Base-by-base conservation (phyloP, 2,113 vertebrate genomes). In the Tetrax tetrax region DNA sequence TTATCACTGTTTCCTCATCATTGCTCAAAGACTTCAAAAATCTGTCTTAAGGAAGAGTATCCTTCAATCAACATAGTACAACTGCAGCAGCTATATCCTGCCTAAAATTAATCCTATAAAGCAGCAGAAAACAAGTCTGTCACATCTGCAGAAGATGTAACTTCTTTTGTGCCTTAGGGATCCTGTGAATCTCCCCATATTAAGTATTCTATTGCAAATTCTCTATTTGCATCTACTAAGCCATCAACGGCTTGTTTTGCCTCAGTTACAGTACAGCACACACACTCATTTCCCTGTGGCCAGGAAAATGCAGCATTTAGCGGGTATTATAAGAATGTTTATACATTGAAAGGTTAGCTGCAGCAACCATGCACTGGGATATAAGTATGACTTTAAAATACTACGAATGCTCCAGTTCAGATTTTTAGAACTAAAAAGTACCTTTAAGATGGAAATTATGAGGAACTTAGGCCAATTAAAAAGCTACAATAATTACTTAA, bases 241-340 rank as follows among this genome's bases (percentile, higher is more conserved):
- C 28, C 51, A 82, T 61, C 70, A 87, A 50, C 45, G 78, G 54
- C 15, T 41, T 13, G 2, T 21, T 86, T 86, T 87, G 47, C 25
- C 54, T 77, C 60, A 57, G 72, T 41, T 78, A 56, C 11, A 56
- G 45, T 38, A 37, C 14, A 54, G 31, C 41, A n/a, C 27, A 35
- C 2, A 29, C 4, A 9, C 19, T 31, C 1, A 0, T 60, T 76
- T 76, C 33, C 9, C 48, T 9, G 15, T 13, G 9, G 6, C 53
- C 43, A 72, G n/a, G 38, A 71, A 85, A 90, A 66, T 0, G 2
- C n/a, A 43, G 57, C 12, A 35, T 31, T 65, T 59, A 56, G 24
- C 29, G 66, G 14, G n/a, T 53, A 74, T 24, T 41, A 20, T 5
- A 59, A 20, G 17, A n/a, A 8, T 2, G 8, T 31, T 51, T 25